Base-by-base conservation (phyloP, 2,888 invertebrate genomes). In the Agrilus cyanescens region DNA sequence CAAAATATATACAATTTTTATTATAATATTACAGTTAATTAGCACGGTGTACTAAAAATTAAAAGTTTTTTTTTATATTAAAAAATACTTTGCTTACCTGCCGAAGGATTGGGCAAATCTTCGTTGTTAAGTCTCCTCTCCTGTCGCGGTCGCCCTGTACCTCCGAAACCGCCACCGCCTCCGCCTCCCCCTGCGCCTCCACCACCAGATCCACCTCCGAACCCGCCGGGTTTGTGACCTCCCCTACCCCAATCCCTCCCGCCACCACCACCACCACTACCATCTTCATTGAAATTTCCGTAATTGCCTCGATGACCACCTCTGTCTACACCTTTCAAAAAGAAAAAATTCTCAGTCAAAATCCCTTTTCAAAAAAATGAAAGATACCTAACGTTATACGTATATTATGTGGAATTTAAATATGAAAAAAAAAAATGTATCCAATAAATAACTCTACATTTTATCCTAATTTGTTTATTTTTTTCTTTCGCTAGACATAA, bases 241-340 rank as follows among this genome's bases (percentile, higher is more conserved):
- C 42, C 66, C 34, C 64, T 62, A 52, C 64, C 62, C 54, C 67
- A 56, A 49, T 65, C 66, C 46, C 67, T 64, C 50, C 68, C 67
- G 41, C 67, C 66, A 50, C 52, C 50, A 37, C 55, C 55, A 46
- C 58, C 60, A 41, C 57, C 59, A 43, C 62, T 57, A 38, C 65
- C 69, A 56, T 72, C 72, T 50, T 69, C 68, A 16, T 55, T 56
- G 46, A 66, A 66, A 50, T 65, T 65, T 52, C 74, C 72, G 56
- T 72, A 71, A 54, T 71, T 68, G 30, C 71, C 70, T 50, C 71
- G 56, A 49, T 68, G 62, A 45, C 67, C 63, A 38, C 63, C 63
- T 62, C 72, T 68, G 58, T 63, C 70, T 44, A 71, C 69, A 63
- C 57, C 57, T 57, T 36, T 12, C 45, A 48, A 30, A n/a, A 31